phyloP scores from a whole-genome alignment of 2,113 vertebrate species.

The Brachyhypopomus gauderio region DNA sequence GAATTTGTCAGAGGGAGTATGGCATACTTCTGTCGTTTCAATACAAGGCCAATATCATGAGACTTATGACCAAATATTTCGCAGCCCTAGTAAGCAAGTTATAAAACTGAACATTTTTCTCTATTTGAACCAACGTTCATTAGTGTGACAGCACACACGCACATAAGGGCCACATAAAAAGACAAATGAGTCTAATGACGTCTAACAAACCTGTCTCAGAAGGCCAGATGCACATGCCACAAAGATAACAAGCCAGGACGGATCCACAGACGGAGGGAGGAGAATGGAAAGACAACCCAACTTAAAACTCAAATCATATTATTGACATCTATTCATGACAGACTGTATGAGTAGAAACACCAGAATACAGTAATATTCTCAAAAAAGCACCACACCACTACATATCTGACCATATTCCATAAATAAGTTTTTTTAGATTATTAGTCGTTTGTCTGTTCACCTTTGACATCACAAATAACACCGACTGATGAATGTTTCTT shows the following conservation, averaged over 20 bases:
- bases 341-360: background rate
- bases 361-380: background rate
- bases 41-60: too few species aligned
- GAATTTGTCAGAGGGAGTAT: too few species aligned
- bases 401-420: background rate
- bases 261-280: background rate
- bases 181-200: background rate
- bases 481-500: background rate
- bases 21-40: too few species aligned
- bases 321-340: constrained; percentile 24
- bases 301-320: constrained; percentile 31
- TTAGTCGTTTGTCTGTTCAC: background rate
- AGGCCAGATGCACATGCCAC: constrained; percentile 29
- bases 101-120: too few species aligned
- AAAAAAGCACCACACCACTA: constrained; percentile 10
- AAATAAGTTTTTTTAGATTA: background rate
- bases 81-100: too few species aligned
- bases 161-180: background rate
- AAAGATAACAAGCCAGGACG: constrained; percentile 20
- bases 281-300: background rate
- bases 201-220: background rate
- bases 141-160: background rate
- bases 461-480: background rate
- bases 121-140: background rate
- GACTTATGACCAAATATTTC: too few species aligned